Conservation (phyloP, 2,797 vertebrate species). For the Mastacembelus armatus region DNA sequence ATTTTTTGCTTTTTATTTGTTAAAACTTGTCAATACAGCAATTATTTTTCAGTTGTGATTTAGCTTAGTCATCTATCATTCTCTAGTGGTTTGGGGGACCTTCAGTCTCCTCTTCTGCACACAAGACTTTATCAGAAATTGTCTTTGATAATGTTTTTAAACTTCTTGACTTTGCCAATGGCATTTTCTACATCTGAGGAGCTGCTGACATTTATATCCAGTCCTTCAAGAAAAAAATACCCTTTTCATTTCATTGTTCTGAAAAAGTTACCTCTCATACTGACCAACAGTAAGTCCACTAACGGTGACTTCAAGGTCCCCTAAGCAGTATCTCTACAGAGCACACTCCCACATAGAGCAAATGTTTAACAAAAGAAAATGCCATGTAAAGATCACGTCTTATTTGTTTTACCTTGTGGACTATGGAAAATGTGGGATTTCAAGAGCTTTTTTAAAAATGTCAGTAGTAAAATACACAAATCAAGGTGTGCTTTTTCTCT, state of each 20-base stretch:
- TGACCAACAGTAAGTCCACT: conserved; percentile 43
- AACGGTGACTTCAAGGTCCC: conserved; percentile 62
- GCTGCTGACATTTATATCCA: conserved; percentile 73
- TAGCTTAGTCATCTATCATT: conserved; percentile 10
- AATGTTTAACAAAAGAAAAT: conserved; percentile 69
- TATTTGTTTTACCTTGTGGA: conserved; percentile 52
- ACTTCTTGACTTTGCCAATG: conserved; percentile 62
- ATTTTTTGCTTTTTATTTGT: background rate
- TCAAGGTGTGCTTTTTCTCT: conserved; percentile 6
- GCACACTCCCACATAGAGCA: conserved; percentile 28
- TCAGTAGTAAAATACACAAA: conserved; percentile 37
- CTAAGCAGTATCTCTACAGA: conserved; percentile 45
- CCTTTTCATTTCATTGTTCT: conserved; percentile 63
- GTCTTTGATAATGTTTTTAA: conserved; percentile 65
- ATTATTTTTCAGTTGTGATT: conserved; percentile 19
- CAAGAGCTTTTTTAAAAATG: conserved; percentile 65
- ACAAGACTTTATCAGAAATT: conserved; percentile 46
- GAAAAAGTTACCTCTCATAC: conserved; percentile 45
- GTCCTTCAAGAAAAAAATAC: conserved; percentile 52
- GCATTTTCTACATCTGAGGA: conserved; percentile 59
- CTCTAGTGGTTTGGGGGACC: conserved; percentile 17
- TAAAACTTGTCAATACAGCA: background rate
- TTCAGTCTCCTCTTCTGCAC: conserved; percentile 13
- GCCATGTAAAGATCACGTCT: conserved; percentile 59
- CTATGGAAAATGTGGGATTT: conserved; percentile 34